Base-by-base conservation (phyloP, 2,888 invertebrate genomes). In the Hyles lineata region DNA sequence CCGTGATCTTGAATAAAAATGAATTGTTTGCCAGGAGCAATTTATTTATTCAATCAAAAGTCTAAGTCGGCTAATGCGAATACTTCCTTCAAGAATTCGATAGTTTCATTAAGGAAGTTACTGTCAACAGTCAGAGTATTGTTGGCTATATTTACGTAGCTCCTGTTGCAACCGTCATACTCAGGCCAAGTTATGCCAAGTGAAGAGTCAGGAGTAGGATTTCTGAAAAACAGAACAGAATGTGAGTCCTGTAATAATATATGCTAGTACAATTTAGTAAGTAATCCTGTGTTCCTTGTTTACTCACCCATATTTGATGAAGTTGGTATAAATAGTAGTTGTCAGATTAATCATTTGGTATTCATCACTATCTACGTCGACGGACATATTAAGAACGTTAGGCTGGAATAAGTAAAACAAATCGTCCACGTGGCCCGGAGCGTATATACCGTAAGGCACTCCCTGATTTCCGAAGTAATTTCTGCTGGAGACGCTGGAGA, bases 221-320 rank as follows among this genome's bases (percentile, higher is more conserved):
- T 86, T 0, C 90, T 90, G 80, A 29, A 84, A 81, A 62, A 29
- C 9, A 61, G 58, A 17, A 35, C 7, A 8, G 3, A 11, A 6
- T 4, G n/a, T 19, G 11, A 43, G 43, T 43, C 43, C 11, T 11
- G n/a, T 55, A 19, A 55, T 11, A n/a, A 19, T 55, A 17, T 0
- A 19, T 52, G 3, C 52, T 19, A 19, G 52, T 55, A 19, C 6
- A 55, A 19, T 50, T 6, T 17, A n/a, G 17, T n/a, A 17, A 55
- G n/a, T 17, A 7, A 6, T 0, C 0, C 19, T 1, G 19, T 19
- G 52, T 19, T 15, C 2, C 2, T 50, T 19, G 19, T n/a, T 0
- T 35, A 79, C 84, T 84, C 77, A 89, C 90, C 90, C 88, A 67
- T 80, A 86, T 77, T 89, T 89, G 17, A 87, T 88, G 63, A 88